Base-by-base conservation (phyloP, 2,113 vertebrate species). In the Paraplagusia blochii region DNA sequence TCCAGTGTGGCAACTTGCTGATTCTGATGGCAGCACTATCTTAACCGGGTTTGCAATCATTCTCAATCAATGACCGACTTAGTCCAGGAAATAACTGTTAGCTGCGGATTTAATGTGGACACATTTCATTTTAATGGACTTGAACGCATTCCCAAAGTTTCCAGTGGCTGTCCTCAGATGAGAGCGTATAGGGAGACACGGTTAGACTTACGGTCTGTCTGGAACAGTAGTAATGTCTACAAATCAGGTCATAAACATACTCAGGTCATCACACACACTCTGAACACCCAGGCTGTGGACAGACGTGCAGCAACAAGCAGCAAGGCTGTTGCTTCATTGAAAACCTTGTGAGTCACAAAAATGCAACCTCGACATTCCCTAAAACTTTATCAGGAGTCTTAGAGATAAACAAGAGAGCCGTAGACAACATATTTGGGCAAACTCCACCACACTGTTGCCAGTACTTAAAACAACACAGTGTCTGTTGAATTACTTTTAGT, bases 341-440 rank as follows among this genome's bases (percentile, higher is more conserved):
- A 72, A 44, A 54, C 45, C 17, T 55, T 53, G 55, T 47, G 44
- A 10, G 17, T 53, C 55, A 58, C 68, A 64, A 77, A 87, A 83
- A 83, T 53, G n/a, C 67, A 66, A 69, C 85, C 58, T 49, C 42
- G 57, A 85, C 73, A 81, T 76, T 76, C 46, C 46, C 66, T 12
- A 35, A 39, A 7, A 49, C 56, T 55, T 68, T 55, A 70, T 62
- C 66, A 60, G 70, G 33, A 45, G 52, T 22, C 45, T 39, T 51
- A 58, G 29, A 55, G 64, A 74, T 52, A 78, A 44, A 36, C 33
- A 9, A 10, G 29, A 44, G 1, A 47, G 35, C 48, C 29, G 44
- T 1, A 43, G 13, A 50, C 2, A 5, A 53, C 4, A 44, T 42
- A 55, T 1, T 4, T 47, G 39, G 17, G 44, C 52, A 55, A 71